A percentile compares a stretch with the other conserved stretches of the same genome.
These are phyloP conservation scores for Rambutsinella grinnellia DNA, from an alignment of 2,888 invertebrate genomes.

Conservation along the genomic window DNA sequence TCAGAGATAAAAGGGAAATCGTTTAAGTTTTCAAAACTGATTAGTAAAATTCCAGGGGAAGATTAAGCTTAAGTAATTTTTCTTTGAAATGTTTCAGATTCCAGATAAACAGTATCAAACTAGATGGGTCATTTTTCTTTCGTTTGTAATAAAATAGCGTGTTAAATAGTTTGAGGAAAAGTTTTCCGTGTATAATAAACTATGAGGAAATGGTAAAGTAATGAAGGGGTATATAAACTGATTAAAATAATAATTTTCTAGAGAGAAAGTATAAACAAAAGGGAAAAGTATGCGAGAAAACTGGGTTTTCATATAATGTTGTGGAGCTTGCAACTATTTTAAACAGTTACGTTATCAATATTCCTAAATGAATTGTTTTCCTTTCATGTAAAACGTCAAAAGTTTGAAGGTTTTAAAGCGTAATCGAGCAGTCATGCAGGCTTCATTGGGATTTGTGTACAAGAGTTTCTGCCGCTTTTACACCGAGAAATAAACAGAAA, in stretches of 20 bases:
- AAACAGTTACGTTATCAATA: too few species aligned
- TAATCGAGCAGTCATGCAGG: conserved; percentile 13
- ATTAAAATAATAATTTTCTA: conserved; percentile 27
- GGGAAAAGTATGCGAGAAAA: too few species aligned
- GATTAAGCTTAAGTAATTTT: too few species aligned
- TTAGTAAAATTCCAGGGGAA: too few species aligned
- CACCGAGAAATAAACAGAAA: too few species aligned
- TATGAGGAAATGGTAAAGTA: conserved; percentile 4
- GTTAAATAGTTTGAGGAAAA: neutral
- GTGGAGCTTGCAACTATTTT: too few species aligned
- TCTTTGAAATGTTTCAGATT: too few species aligned
- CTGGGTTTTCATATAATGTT: too few species aligned
- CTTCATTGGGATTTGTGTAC: too few species aligned
- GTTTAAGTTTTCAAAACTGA: too few species aligned
- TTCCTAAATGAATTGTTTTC: neutral
- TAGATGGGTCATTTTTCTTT: neutral
- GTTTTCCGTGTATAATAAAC: neutral
- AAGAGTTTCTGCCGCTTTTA: too few species aligned
- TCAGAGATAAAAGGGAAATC: too few species aligned
- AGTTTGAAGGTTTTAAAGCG: neutral
- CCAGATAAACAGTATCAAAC: neutral
- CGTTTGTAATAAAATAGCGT: neutral
- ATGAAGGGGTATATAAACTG: conserved; percentile 23
- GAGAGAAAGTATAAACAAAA: conserved; percentile 19
- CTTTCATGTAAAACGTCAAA: neutral